Conservation (phyloP, 2,888 invertebrate genomes). For the Biston betularia region DNA sequence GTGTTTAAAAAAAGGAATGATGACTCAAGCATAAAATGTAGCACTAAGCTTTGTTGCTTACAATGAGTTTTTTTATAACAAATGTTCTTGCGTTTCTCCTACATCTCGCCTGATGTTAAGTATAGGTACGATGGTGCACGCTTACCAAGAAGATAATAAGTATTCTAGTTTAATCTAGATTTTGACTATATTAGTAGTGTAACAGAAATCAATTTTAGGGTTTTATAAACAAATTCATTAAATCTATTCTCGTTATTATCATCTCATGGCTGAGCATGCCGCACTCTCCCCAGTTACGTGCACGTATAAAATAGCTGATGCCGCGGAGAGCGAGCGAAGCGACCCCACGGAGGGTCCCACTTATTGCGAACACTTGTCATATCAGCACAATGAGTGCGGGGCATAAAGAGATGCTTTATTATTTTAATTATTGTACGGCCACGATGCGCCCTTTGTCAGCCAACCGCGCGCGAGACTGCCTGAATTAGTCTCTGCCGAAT, state of each 20-base stretch:
- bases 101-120: no score
- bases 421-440: conserved; percentile 84
- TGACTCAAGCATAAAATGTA: no score
- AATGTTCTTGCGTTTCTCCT: no score
- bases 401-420: conserved; percentile 77
- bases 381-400: conserved; percentile 75
- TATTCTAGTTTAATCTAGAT: no score
- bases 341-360: conserved; percentile 67
- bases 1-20: no score
- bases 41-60: no score
- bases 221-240: background rate
- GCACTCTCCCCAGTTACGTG: conserved; percentile 35
- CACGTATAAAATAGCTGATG: conserved; percentile 42
- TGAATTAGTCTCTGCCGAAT: conserved; percentile 65
- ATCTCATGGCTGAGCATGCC: conserved; percentile 22
- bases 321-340: conserved; percentile 28
- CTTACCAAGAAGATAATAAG: no score
- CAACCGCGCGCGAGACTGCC: conserved; percentile 65
- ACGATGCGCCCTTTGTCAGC: conserved; percentile 76
- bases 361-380: conserved; percentile 85
- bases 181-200: background rate
- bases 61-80: no score
- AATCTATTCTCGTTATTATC: conserved; percentile 14
- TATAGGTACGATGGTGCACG: no score
- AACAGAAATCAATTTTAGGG: background rate